These are phyloP conservation scores for Enteromius fasciolatus DNA, from an alignment of 2,797 vertebrate genomes.

Conservation along the genomic window DNA sequence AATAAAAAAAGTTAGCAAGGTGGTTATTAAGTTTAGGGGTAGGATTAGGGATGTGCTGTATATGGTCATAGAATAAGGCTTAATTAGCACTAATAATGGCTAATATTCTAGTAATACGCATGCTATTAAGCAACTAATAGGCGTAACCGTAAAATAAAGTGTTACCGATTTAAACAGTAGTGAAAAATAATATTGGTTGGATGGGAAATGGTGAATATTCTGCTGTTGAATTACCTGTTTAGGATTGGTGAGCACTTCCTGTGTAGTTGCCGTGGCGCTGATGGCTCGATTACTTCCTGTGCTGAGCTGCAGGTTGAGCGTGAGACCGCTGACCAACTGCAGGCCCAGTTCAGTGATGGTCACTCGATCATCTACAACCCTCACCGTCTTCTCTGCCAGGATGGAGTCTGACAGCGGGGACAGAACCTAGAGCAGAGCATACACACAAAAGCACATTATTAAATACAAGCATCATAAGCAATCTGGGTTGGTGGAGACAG, in stretches of 20 bases:
- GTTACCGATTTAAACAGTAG: not conserved
- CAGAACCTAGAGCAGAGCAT: conserved; percentile 80
- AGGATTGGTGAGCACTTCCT: conserved; percentile 87
- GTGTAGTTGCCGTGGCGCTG: conserved; percentile 84
- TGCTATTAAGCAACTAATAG: no score
- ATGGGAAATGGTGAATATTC: not conserved
- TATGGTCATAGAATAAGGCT: no score
- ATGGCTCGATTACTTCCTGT: conserved; percentile 83
- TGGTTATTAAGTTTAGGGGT: no score
- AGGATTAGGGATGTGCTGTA: no score
- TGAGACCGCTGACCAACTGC: conserved; percentile 90
- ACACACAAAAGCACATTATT: conserved; percentile 39
- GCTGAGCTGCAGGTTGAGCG: conserved; percentile 86
- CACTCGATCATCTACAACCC: conserved; percentile 92
- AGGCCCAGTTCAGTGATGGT: conserved; percentile 91
- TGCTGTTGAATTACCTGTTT: conserved; percentile 77
- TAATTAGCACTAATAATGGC: no score
- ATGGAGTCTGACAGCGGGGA: conserved; percentile 96
- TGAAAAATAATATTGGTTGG: not conserved
- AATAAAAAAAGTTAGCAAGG: not conserved
- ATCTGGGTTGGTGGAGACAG: conserved; percentile 38
- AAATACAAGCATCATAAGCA: conserved; percentile 29
- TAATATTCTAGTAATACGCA: no score
- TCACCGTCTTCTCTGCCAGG: conserved; percentile 93
- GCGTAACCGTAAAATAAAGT: no score